Conservation (phyloP, 2,888 invertebrate genomes). For the Chymomyza amoena region DNA sequence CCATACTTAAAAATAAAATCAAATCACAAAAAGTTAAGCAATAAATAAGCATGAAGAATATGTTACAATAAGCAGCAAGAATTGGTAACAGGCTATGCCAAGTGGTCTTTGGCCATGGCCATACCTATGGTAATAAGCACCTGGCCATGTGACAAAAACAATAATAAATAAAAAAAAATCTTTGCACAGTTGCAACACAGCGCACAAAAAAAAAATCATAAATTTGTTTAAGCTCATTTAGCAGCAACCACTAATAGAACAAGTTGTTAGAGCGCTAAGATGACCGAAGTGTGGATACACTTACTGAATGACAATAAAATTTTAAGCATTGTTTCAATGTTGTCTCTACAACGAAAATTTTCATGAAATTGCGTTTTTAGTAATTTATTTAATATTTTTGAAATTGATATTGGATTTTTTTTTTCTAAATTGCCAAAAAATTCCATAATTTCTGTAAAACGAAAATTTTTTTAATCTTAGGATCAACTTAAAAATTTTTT, state of each 20-base stretch:
- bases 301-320: too few species aligned
- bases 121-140: not conserved
- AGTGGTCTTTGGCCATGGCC: not conserved
- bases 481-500: too few species aligned
- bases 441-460: too few species aligned
- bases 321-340: too few species aligned
- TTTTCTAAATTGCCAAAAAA: too few species aligned
- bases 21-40: not conserved
- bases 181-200: not conserved
- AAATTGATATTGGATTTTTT: too few species aligned
- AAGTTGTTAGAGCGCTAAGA: too few species aligned
- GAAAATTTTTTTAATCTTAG: too few species aligned
- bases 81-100: not conserved
- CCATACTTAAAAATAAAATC: conserved; percentile 56
- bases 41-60: not conserved
- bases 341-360: too few species aligned
- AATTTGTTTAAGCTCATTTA: conserved; percentile 62
- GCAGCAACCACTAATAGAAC: conserved; percentile 9
- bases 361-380: too few species aligned
- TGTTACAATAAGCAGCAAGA: conserved; percentile 29
- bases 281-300: too few species aligned
- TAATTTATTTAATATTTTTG: too few species aligned
- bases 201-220: conserved; percentile 35
- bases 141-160: conserved; percentile 21
- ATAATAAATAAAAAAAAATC: not conserved